Conservation (phyloP, 2,888 invertebrate species). For the Troides helena region DNA sequence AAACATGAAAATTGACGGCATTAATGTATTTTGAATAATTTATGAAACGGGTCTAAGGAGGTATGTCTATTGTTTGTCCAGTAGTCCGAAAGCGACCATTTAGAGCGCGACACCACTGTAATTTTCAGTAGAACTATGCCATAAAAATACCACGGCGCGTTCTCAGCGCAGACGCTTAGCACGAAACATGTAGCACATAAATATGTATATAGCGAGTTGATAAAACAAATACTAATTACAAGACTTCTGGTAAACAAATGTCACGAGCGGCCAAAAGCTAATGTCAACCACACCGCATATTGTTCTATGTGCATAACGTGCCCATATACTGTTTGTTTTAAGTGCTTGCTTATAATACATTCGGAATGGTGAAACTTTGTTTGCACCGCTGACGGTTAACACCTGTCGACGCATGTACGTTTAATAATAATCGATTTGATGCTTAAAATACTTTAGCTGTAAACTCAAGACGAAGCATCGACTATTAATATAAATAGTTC, state of each 20-base stretch:
- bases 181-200: slow-evolving; percentile 22
- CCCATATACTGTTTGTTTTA: slow-evolving; percentile 46
- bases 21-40: slow-evolving; percentile 8
- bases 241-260: slow-evolving; percentile 43
- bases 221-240: slow-evolving; percentile 28
- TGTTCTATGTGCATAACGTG: slow-evolving; percentile 29
- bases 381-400: slow-evolving; percentile 62
- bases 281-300: slow-evolving; percentile 41
- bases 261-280: slow-evolving; percentile 41
- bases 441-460: not conserved
- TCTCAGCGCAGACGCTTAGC: slow-evolving; percentile 16
- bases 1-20: not conserved
- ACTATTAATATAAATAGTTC: not conserved
- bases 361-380: slow-evolving; percentile 60
- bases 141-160: slow-evolving; percentile 29
- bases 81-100: slow-evolving; percentile 13
- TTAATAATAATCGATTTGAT: slow-evolving; percentile 21
- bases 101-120: slow-evolving; percentile 14
- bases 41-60: slow-evolving; percentile 17
- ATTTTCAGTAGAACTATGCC: slow-evolving; percentile 27
- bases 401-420: slow-evolving; percentile 41
- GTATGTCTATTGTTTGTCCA: slow-evolving; percentile 19
- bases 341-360: slow-evolving; percentile 44
- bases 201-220: slow-evolving; percentile 21
- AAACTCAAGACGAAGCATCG: slow-evolving; percentile 1